Conservation (phyloP, 2,888 invertebrate species). For the Athrips mouffetella region DNA sequence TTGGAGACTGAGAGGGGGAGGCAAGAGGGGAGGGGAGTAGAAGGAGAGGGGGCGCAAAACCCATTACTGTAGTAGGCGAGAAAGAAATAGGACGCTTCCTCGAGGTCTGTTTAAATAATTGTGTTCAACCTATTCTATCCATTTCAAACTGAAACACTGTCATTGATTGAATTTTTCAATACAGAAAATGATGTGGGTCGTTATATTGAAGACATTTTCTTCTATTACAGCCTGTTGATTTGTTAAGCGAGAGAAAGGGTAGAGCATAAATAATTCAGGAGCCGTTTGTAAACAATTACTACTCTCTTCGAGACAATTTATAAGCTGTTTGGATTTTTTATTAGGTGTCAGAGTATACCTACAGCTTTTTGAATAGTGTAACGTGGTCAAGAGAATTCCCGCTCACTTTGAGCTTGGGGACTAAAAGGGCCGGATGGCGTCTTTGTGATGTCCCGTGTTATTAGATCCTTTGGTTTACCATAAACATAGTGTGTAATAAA, state of each 20-base stretch:
- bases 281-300: conserved; percentile 8
- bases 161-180: conserved; percentile 40
- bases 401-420: background rate
- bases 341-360: background rate
- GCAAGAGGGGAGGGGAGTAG: conserved; percentile 37
- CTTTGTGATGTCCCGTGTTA: conserved; percentile 20
- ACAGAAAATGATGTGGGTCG: conserved; percentile 18
- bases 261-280: conserved; percentile 1
- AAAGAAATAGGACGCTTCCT: conserved; percentile 72
- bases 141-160: conserved; percentile 45
- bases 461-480: conserved; percentile 21
- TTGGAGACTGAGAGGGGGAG: conserved; percentile 46
- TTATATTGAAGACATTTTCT: conserved; percentile 5
- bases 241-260: conserved; percentile 2
- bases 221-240: conserved; percentile 8
- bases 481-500: conserved; percentile 18
- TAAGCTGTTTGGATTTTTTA: conserved; percentile 2
- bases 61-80: conserved; percentile 71
- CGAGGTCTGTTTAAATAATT: conserved; percentile 72
- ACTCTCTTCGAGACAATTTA: conserved; percentile 3
- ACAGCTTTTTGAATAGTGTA: background rate
- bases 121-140: conserved; percentile 65
- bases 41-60: conserved; percentile 51
- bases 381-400: conserved; percentile 1
- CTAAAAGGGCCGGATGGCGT: conserved; percentile 12